phyloP scores from a whole-genome alignment of 2,113 vertebrate species.

The Epinephelus moara region DNA sequence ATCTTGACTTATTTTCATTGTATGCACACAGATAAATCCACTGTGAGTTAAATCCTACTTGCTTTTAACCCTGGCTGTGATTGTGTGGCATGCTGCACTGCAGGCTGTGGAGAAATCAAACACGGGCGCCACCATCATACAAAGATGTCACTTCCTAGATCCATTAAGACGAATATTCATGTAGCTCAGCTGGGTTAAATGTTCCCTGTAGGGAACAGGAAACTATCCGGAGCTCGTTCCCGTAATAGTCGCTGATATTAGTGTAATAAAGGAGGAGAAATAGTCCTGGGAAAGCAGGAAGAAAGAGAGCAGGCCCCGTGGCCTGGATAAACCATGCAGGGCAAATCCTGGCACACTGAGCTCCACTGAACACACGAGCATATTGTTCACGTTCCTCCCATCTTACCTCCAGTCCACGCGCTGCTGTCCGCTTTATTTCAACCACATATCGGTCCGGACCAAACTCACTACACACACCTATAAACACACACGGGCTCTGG shows the following conservation, averaged over 20 bases:
- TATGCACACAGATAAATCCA: no score
- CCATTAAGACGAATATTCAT: conserved; percentile 1
- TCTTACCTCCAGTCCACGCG: conserved; percentile 78
- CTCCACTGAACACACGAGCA: conserved; percentile 71
- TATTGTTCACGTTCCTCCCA: conserved; percentile 73
- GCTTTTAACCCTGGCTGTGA: no score
- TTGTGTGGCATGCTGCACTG: conserved; percentile 43
- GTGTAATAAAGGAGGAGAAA: not conserved
- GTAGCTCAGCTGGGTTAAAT: accelerated
- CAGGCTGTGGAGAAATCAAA: conserved; percentile 70
- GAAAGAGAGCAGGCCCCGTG: conserved; percentile 69
- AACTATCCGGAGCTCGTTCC: accelerated
- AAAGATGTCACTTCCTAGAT: conserved; percentile 78
- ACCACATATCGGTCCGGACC: not conserved
- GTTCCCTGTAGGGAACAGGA: accelerated
- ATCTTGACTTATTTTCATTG: no score
- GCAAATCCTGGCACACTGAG: conserved; percentile 71
- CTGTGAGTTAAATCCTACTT: no score
- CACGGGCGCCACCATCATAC: conserved; percentile 78
- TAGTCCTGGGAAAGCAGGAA: not conserved
- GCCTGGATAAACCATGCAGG: conserved; percentile 72
- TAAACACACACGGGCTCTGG: not conserved
- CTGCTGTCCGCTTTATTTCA: conserved; percentile 23
- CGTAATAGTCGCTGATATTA: accelerated
- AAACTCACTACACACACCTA: not conserved